These are phyloP conservation scores for Aspiorhynchus laticeps DNA, from an alignment of 2,113 vertebrate genomes.

Conservation along the genomic window DNA sequence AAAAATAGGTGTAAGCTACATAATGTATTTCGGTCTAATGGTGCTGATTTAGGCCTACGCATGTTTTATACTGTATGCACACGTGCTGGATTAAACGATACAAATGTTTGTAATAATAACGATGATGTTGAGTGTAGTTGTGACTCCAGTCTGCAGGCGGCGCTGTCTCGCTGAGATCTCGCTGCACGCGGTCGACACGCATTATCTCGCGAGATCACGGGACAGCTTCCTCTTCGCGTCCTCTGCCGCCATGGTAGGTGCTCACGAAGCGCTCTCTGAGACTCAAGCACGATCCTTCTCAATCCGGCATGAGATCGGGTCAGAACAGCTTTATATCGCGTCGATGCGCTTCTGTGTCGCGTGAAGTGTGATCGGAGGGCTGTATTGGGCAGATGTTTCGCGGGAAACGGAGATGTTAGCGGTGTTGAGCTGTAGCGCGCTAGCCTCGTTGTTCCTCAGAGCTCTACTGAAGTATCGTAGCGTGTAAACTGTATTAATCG, in stretches of 20 bases:
- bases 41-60: too few relatives aligned
- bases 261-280: background rate
- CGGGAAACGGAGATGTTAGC: too few relatives aligned
- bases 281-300: background rate
- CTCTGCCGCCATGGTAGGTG: conserved; percentile 78
- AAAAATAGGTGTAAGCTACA: too few relatives aligned
- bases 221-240: conserved; percentile 71
- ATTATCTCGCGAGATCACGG: conserved; percentile 70
- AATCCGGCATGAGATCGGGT: background rate
- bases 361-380: background rate
- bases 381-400: background rate
- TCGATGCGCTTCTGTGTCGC: accelerated
- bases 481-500: too few relatives aligned
- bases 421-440: too few relatives aligned
- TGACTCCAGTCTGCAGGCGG: conserved; percentile 53
- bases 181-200: conserved; percentile 60
- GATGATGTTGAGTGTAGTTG: too few relatives aligned
- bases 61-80: too few relatives aligned
- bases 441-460: background rate
- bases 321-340: background rate
- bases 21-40: too few relatives aligned
- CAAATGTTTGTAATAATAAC: too few relatives aligned
- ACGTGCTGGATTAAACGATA: too few relatives aligned
- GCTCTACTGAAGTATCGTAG: accelerated
- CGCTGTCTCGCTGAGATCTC: conserved; percentile 54